These are phyloP conservation scores for Trichonephila clavata DNA, from an alignment of 1,140 invertebrate genomes.

Conservation along the genomic window DNA sequence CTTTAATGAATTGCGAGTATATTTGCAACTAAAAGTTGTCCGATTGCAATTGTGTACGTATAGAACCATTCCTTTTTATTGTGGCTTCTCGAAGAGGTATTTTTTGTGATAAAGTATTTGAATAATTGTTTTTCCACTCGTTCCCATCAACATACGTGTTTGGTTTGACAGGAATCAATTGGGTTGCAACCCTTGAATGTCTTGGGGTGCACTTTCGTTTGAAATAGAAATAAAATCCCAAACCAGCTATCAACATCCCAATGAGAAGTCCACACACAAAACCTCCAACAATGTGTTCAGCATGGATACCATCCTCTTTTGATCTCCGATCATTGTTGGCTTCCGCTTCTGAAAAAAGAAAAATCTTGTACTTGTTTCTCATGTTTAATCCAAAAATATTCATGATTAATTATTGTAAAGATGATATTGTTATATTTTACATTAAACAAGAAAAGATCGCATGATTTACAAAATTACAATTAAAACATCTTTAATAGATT, in stretches of 20 bases:
- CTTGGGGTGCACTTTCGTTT: constrained; percentile 4
- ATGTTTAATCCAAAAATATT: no score
- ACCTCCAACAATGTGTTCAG: constrained; percentile 84
- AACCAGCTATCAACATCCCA: constrained; percentile 81
- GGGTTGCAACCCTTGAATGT: constrained; percentile 28
- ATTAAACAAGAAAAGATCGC: no score
- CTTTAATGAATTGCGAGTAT: neutral
- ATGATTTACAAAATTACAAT: no score
- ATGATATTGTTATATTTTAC: no score
- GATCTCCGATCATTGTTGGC: neutral
- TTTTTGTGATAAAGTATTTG: constrained; percentile 57
- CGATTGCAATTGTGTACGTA: constrained; percentile 70
- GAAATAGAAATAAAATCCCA: constrained; percentile 81
- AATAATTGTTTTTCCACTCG: constrained; percentile 75
- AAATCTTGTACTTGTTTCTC: neutral
- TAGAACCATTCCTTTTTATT: constrained; percentile 77
- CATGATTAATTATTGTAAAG: no score
- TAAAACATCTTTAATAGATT: no score
- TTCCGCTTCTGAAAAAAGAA: neutral
- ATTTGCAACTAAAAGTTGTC: constrained; percentile 60
- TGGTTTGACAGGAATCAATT: constrained; percentile 76
- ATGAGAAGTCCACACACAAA: constrained; percentile 82
- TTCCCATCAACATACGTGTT: constrained; percentile 76
- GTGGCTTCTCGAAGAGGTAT: constrained; percentile 75
- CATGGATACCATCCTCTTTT: constrained; percentile 79